Evolutionary conservation across 2,888 invertebrate species (phyloP).

Genomic region (Chydorus sphaericus): DNA sequence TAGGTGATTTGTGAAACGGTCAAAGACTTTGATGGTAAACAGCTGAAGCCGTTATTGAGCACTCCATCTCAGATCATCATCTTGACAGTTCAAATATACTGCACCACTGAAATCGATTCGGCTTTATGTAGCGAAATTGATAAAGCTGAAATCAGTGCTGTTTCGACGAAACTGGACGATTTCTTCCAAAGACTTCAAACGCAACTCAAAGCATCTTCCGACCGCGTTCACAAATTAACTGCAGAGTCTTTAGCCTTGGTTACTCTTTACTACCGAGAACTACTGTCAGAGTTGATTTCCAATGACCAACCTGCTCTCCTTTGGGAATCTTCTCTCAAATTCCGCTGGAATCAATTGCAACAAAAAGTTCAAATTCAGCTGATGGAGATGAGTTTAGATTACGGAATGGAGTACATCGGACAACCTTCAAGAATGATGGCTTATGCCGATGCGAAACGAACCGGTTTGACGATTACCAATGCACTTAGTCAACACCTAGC

Average conservation of each 20-base stretch:
- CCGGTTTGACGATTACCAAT: background rate
- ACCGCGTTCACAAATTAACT: background rate
- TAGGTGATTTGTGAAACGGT: background rate
- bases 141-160: background rate
- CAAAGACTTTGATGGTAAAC: background rate
- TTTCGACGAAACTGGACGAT: background rate
- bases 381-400: background rate
- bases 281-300: background rate
- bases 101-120: background rate
- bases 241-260: background rate
- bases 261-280: background rate
- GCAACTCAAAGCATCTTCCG: background rate
- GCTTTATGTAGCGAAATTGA: background rate
- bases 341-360: background rate
- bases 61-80: slow-evolving; percentile 7
- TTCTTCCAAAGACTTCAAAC: background rate
- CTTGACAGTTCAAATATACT: background rate
- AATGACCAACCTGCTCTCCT: background rate
- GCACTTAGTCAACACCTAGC: background rate
- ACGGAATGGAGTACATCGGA: slow-evolving; percentile 8
- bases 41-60: background rate
- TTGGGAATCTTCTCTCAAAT: background rate
- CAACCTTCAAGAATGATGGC: background rate
- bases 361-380: background rate
- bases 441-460: background rate